Conservation (phyloP, 2,888 invertebrate genomes). For the Lydus trimaculatus region DNA sequence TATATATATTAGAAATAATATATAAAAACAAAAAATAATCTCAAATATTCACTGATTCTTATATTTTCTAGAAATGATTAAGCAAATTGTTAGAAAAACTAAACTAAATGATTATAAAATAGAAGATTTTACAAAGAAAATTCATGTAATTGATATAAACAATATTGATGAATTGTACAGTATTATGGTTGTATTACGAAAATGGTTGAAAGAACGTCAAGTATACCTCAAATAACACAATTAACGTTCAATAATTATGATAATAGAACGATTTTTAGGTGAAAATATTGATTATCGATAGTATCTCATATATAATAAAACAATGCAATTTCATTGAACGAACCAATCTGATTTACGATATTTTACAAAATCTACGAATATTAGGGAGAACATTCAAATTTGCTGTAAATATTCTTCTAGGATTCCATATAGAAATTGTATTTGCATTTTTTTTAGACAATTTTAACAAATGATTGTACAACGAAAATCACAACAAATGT, state of each 20-base stretch:
- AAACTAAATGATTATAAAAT: background rate
- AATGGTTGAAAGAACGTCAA: slow-evolving; percentile 8
- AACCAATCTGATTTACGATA: slow-evolving; percentile 7
- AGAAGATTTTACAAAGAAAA: slow-evolving; percentile 8
- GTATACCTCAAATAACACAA: background rate
- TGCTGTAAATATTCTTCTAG: slow-evolving; percentile 10
- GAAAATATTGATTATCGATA: slow-evolving; percentile 18
- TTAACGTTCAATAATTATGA: background rate
- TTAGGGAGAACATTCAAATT: slow-evolving; percentile 14
- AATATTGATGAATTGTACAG: slow-evolving; percentile 10
- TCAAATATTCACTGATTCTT: background rate
- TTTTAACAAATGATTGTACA: slow-evolving; percentile 23
- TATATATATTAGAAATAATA: too few species aligned
- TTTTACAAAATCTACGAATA: slow-evolving; percentile 18
- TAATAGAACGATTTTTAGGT: slow-evolving; percentile 9
- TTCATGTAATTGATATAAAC: slow-evolving; percentile 12
- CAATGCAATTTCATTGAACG: slow-evolving; percentile 9
- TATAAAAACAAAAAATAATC: too few species aligned
- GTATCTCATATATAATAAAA: slow-evolving; percentile 17
- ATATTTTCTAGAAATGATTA: slow-evolving; percentile 1
- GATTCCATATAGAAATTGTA: too few species aligned
- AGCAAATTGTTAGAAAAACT: background rate
- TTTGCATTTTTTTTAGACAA: slow-evolving; percentile 16
- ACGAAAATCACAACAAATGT: slow-evolving; percentile 8
- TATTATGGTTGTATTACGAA: slow-evolving; percentile 11